phyloP scores from a whole-genome alignment of 2,888 invertebrate genomes.

The Malthinus flaveolus region DNA sequence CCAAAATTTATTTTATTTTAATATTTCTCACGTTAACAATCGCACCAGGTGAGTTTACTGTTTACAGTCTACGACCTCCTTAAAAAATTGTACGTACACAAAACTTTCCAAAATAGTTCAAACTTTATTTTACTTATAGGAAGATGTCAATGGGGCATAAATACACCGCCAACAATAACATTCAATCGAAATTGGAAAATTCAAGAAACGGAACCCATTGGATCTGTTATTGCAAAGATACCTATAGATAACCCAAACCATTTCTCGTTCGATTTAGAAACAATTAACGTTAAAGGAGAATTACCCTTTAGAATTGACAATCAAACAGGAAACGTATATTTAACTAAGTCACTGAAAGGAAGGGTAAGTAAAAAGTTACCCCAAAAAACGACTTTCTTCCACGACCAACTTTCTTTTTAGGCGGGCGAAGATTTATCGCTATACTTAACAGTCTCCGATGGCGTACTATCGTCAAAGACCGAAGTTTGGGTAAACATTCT shows the following conservation, averaged over 20 bases:
- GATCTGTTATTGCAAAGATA: slow-evolving; percentile 70
- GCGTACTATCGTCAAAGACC: slow-evolving; percentile 65
- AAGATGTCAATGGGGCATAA: slow-evolving; percentile 51
- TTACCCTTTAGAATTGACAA: slow-evolving; percentile 79
- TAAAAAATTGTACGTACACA: not conserved
- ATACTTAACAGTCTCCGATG: slow-evolving; percentile 71
- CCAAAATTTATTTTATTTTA: slow-evolving; percentile 5
- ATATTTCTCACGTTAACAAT: not conserved
- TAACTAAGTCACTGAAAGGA: slow-evolving; percentile 76
- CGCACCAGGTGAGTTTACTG: not conserved
- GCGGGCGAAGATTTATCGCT: slow-evolving; percentile 68
- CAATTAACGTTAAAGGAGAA: slow-evolving; percentile 50
- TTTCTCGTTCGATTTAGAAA: slow-evolving; percentile 72
- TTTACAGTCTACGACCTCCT: not conserved
- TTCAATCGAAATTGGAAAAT: slow-evolving; percentile 78
- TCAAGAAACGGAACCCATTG: slow-evolving; percentile 71
- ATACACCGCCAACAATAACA: slow-evolving; percentile 70
- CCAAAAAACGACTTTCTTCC: not conserved
- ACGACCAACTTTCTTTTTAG: slow-evolving; percentile 53
- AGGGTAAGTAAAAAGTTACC: slow-evolving; percentile 61
- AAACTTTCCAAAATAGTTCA: too few relatives aligned
- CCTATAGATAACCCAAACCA: slow-evolving; percentile 66
- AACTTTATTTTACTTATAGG: slow-evolving; percentile 20
- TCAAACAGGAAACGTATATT: slow-evolving; percentile 73
- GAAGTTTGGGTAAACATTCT: slow-evolving; percentile 70